These are phyloP conservation scores for Cygnus buccinator DNA, from an alignment of 2,113 vertebrate genomes.

Conservation along the genomic window DNA sequence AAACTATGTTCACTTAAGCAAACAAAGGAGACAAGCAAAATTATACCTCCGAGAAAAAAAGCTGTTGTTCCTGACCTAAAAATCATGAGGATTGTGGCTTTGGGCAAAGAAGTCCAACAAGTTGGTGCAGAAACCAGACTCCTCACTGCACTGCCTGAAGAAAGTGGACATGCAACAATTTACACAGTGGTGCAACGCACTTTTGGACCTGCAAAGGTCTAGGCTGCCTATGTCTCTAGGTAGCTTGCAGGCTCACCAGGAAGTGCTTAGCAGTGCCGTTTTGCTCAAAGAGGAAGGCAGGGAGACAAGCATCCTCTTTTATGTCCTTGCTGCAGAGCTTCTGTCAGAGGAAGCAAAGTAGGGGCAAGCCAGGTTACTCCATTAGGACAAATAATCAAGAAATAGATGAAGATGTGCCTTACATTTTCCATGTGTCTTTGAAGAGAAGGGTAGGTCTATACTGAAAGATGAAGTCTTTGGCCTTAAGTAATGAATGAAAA, in stretches of 20 bases:
- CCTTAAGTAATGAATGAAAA: conserved; percentile 51
- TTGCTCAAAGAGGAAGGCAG: neutral
- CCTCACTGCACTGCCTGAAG: neutral
- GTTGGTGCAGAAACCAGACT: neutral
- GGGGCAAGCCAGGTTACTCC: neutral
- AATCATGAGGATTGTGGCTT: neutral
- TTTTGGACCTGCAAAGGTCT: neutral
- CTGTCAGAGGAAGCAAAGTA: neutral
- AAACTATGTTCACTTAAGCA: neutral
- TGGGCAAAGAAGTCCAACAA: neutral
- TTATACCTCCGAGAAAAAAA: neutral
- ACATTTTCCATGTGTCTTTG: neutral
- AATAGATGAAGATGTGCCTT: neutral
- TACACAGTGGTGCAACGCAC: neutral
- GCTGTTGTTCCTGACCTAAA: neutral
- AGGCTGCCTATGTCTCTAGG: fast-evolving
- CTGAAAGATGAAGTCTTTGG: conserved; percentile 18
- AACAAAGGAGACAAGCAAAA: neutral
- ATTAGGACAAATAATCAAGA: neutral
- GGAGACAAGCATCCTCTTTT: neutral
- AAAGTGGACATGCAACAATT: neutral
- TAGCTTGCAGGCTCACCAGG: neutral
- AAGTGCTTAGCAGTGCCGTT: neutral
- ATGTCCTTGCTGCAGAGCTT: neutral
- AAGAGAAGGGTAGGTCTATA: neutral